These are phyloP conservation scores for Heloderma charlesbogerti DNA, from an alignment of 2,113 vertebrate genomes.

Conservation along the genomic window DNA sequence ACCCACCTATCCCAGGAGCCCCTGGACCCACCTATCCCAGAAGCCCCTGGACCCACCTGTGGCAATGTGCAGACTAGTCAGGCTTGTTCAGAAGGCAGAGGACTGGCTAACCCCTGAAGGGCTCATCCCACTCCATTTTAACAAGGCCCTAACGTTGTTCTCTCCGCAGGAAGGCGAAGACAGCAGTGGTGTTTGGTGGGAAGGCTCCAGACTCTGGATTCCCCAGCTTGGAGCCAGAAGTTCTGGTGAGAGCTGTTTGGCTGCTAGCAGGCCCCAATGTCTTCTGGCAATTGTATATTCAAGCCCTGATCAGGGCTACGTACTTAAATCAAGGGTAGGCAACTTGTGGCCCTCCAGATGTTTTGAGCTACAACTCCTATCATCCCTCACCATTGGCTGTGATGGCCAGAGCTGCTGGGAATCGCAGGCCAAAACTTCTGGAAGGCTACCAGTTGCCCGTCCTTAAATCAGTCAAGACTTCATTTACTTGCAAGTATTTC, in stretches of 20 bases:
- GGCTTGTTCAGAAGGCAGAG: neutral
- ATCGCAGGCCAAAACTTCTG: too few species aligned
- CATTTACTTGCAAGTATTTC: too few species aligned
- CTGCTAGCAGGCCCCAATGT: too few species aligned
- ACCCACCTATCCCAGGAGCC: neutral
- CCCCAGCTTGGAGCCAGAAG: slow-evolving; percentile 57
- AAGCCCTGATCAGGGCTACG: neutral
- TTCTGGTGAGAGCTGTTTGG: slow-evolving; percentile 65
- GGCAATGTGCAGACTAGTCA: neutral
- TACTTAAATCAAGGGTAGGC: neutral
- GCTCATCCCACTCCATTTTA: neutral
- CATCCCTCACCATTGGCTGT: too few species aligned
- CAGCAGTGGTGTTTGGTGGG: slow-evolving; percentile 46
- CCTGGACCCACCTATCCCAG: neutral
- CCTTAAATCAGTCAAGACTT: too few species aligned
- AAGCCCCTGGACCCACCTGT: neutral
- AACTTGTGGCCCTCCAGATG: too few species aligned
- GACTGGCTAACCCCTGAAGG: too few species aligned
- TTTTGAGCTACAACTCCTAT: too few species aligned
- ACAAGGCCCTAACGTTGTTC: neutral
- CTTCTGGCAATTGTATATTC: neutral
- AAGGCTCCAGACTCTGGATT: slow-evolving; percentile 15
- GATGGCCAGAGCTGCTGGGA: too few species aligned
- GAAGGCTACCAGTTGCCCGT: too few species aligned
- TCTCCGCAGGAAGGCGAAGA: slow-evolving; percentile 62